These are phyloP conservation scores for Anolis carolinensis DNA, from an alignment of 2,113 vertebrate genomes.

Conservation along the genomic window DNA sequence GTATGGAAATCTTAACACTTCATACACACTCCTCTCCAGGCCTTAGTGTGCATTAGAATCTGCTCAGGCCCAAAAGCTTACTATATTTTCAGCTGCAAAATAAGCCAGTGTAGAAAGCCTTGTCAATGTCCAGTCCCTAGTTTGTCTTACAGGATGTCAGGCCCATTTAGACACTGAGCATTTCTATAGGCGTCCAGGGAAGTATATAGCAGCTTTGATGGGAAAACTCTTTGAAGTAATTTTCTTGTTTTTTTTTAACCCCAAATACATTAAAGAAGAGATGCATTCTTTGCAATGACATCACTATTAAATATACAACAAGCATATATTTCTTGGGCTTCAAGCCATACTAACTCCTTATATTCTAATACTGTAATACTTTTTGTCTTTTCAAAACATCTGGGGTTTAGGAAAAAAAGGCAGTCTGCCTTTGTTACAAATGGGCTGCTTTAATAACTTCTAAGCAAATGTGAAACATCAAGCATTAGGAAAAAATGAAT, in stretches of 20 bases:
- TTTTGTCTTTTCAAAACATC: slow-evolving; percentile 33
- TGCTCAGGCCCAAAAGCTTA: background rate
- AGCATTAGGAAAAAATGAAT: background rate
- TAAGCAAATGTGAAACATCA: slow-evolving; percentile 8
- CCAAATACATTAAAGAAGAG: slow-evolving; percentile 5
- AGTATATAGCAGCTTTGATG: background rate
- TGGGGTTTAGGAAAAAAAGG: slow-evolving; percentile 36
- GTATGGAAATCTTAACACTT: background rate
- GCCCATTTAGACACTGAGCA: accelerated
- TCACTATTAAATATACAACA: slow-evolving; percentile 12
- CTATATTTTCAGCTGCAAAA: background rate
- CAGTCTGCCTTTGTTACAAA: background rate
- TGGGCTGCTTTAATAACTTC: background rate
- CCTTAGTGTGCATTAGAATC: background rate
- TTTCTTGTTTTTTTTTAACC: slow-evolving; percentile 18
- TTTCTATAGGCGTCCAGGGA: background rate
- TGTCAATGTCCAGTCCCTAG: background rate
- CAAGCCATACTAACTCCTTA: slow-evolving; percentile 12
- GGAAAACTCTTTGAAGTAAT: slow-evolving; percentile 12
- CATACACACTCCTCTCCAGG: background rate
- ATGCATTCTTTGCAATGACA: slow-evolving; percentile 14
- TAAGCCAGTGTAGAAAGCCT: background rate
- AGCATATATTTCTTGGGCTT: background rate
- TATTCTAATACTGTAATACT: slow-evolving; percentile 20
- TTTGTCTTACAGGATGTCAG: background rate